Percentiles rank a stretch among this genome's conserved stretches.
Evolutionary conservation across 2,888 invertebrate species (phyloP).

Genomic region (Drosophila colorata): DNA sequence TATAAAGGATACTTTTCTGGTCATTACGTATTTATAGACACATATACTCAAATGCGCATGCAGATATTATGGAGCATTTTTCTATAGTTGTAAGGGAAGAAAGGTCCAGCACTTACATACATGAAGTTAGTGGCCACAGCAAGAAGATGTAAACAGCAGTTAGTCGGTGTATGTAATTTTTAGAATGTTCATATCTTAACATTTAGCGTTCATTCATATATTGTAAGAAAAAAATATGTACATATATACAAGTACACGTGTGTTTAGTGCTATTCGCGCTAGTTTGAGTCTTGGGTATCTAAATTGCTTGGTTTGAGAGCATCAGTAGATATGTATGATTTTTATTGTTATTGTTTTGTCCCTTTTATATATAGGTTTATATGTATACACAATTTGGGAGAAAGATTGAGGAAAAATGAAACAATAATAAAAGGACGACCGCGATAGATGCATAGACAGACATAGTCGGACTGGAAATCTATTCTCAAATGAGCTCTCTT

Average conservation of each 20-base stretch:
- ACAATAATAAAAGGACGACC: slow-evolving; percentile 66
- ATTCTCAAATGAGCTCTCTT: slow-evolving; percentile 62
- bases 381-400: slow-evolving; percentile 26
- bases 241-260: slow-evolving; percentile 42
- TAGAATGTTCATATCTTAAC: slow-evolving; percentile 67
- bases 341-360: slow-evolving; percentile 83
- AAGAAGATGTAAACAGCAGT: slow-evolving; percentile 17
- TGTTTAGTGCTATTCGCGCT: slow-evolving; percentile 20
- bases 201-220: slow-evolving; percentile 22
- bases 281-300: slow-evolving; percentile 16
- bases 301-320: slow-evolving; percentile 32
- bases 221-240: slow-evolving; percentile 9
- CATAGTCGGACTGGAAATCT: slow-evolving; percentile 36
- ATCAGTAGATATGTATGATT: slow-evolving; percentile 72
- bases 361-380: slow-evolving; percentile 63
- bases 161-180: slow-evolving; percentile 24
- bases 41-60: slow-evolving; percentile 8
- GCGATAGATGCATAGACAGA: slow-evolving; percentile 28
- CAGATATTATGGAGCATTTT: slow-evolving; percentile 41
- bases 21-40: slow-evolving; percentile 54
- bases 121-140: not conserved
- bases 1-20: slow-evolving; percentile 72
- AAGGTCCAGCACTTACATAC: slow-evolving; percentile 10
- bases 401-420: slow-evolving; percentile 72
- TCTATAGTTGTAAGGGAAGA: slow-evolving; percentile 17